Conservation (phyloP, 2,888 invertebrate species). For the Xestia ashworthii region DNA sequence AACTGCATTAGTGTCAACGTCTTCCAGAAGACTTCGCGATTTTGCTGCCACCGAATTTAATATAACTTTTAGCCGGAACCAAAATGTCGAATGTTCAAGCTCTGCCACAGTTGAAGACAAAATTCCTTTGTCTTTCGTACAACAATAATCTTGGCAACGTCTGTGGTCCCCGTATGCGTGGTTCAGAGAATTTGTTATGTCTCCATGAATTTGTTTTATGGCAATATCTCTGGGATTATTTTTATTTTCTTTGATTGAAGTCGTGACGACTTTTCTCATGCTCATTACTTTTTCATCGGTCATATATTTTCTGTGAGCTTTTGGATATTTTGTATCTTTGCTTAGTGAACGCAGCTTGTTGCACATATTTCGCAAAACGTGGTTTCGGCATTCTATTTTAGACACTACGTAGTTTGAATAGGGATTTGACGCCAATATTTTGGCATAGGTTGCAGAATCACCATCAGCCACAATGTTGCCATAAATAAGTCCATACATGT, state of each 20-base stretch:
- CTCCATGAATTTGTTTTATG: slow-evolving; percentile 12
- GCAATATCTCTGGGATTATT: neutral
- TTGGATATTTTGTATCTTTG: slow-evolving; percentile 11
- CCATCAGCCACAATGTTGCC: slow-evolving; percentile 20
- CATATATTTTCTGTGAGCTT: neutral
- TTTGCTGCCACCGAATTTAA: no score
- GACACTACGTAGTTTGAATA: slow-evolving; percentile 13
- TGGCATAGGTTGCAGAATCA: slow-evolving; percentile 19
- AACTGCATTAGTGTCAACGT: no score
- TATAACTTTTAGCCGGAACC: no score
- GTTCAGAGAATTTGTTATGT: slow-evolving; percentile 10
- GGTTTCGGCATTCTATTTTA: slow-evolving; percentile 21
- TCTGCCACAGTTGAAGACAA: no score
- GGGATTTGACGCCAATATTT: slow-evolving; percentile 10
- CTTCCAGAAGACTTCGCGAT: no score
- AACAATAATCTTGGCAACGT: slow-evolving; percentile 12
- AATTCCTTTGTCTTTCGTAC: neutral
- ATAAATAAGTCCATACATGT: slow-evolving; percentile 19
- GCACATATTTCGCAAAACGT: slow-evolving; percentile 14
- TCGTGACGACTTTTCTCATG: slow-evolving; percentile 19
- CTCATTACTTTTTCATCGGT: slow-evolving; percentile 2
- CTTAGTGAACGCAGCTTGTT: slow-evolving; percentile 12
- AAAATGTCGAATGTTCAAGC: no score
- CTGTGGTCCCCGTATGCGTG: slow-evolving; percentile 12
- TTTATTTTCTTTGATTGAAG: slow-evolving; percentile 9